Conservation (phyloP, 2,888 invertebrate species). For the Malthinus flaveolus region DNA sequence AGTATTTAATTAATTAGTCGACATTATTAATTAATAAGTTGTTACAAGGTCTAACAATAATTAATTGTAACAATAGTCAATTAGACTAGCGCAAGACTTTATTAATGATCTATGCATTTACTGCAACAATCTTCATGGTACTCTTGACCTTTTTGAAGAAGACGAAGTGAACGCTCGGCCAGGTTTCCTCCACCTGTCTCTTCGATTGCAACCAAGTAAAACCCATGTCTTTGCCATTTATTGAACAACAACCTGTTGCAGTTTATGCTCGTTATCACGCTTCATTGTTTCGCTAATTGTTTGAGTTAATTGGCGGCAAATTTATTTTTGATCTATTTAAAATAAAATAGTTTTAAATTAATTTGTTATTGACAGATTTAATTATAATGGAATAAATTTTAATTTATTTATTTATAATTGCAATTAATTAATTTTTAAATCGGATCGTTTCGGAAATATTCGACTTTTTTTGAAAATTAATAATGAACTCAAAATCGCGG, state of each 20-base stretch:
- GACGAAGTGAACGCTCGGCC: constrained; percentile 32
- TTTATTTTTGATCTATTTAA: not conserved
- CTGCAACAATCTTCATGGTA: constrained; percentile 18
- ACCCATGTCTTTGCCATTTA: constrained; percentile 54
- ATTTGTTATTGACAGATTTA: no score
- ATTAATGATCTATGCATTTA: constrained; percentile 17
- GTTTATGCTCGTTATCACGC: constrained; percentile 15
- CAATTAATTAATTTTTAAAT: no score
- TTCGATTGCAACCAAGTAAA: constrained; percentile 26
- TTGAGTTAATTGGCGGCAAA: not conserved
- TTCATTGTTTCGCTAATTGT: constrained; percentile 13
- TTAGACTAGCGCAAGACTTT: not conserved
- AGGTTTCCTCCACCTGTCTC: constrained; percentile 31
- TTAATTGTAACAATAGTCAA: constrained; percentile 1
- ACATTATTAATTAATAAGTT: not conserved
- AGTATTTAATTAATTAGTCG: constrained; percentile 3
- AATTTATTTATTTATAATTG: no score
- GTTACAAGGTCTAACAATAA: constrained; percentile 1
- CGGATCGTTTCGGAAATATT: not conserved
- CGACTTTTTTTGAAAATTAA: not conserved
- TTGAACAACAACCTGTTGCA: constrained; percentile 55
- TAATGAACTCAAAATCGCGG: not conserved
- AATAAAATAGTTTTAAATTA: no score
- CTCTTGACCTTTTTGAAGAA: constrained; percentile 30
- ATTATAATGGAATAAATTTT: no score